Conservation (phyloP, 1,140 invertebrate species). For the Brachionus asplanchnoidis region DNA sequence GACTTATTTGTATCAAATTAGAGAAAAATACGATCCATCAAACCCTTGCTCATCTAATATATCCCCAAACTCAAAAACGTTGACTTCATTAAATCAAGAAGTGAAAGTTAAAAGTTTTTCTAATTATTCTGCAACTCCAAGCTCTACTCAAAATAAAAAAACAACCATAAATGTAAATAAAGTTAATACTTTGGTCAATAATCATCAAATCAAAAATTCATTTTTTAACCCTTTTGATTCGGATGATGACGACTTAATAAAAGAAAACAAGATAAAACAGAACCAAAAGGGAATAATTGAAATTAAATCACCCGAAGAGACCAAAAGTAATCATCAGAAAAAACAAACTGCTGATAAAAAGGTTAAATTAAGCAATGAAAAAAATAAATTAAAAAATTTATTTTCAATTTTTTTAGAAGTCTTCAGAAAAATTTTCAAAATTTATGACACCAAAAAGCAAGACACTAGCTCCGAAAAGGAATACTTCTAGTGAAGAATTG, state of each 20-base stretch:
- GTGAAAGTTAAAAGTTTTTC: background rate
- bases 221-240: constrained; percentile 21
- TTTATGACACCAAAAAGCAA: background rate
- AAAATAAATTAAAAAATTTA: background rate
- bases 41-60: background rate
- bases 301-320: background rate
- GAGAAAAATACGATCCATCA: constrained; percentile 6
- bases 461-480: background rate
- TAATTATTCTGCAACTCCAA: background rate
- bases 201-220: background rate
- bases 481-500: background rate
- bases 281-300: background rate
- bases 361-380: background rate
- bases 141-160: background rate
- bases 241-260: background rate
- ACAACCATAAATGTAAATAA: background rate
- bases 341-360: background rate
- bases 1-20: constrained; percentile 38
- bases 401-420: background rate
- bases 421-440: background rate
- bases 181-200: background rate
- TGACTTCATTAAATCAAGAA: background rate
- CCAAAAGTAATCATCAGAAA: background rate
- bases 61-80: background rate
- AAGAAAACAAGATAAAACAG: background rate